Percentiles rank a stretch among this genome's conserved stretches.
Evolutionary conservation across 2,113 vertebrate species (phyloP).

Genomic region (Cettia cetti): DNA sequence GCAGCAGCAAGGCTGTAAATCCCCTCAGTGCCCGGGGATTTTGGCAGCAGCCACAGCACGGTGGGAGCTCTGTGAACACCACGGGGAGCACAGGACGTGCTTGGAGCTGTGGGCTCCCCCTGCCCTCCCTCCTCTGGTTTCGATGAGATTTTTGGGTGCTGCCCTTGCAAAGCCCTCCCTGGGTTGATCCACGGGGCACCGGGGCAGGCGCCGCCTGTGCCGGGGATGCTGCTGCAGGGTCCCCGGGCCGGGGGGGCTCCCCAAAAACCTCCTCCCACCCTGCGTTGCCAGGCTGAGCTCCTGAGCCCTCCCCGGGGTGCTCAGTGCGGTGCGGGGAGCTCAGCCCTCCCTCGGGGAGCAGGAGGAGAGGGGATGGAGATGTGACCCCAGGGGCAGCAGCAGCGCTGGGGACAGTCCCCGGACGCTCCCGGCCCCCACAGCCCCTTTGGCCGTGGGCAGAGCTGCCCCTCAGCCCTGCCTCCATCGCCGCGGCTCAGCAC

Average conservation of each 20-base stretch:
- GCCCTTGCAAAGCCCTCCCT: background rate
- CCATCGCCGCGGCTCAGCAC: fast-evolving
- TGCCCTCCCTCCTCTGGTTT: background rate
- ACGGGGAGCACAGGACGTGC: fast-evolving
- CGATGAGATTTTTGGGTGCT: background rate
- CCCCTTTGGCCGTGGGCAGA: background rate
- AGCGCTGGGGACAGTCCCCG: background rate
- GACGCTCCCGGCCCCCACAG: too few relatives aligned
- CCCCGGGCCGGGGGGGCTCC: background rate
- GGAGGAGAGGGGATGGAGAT: background rate
- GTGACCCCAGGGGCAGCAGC: background rate
- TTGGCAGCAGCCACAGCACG: background rate
- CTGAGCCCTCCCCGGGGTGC: fast-evolving
- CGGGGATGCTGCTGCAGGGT: background rate
- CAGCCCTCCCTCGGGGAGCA: background rate
- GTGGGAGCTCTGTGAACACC: background rate
- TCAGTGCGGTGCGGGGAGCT: background rate
- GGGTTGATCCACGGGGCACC: fast-evolving
- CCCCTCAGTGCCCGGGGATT: fast-evolving
- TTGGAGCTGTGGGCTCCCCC: fast-evolving
- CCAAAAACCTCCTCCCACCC: background rate
- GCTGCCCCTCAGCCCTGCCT: background rate
- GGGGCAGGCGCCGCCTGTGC: background rate
- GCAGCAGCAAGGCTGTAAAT: background rate
- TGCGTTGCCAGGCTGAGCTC: background rate